These are phyloP conservation scores for Calameuta idolon DNA, from an alignment of 2,888 invertebrate genomes.

Conservation along the genomic window DNA sequence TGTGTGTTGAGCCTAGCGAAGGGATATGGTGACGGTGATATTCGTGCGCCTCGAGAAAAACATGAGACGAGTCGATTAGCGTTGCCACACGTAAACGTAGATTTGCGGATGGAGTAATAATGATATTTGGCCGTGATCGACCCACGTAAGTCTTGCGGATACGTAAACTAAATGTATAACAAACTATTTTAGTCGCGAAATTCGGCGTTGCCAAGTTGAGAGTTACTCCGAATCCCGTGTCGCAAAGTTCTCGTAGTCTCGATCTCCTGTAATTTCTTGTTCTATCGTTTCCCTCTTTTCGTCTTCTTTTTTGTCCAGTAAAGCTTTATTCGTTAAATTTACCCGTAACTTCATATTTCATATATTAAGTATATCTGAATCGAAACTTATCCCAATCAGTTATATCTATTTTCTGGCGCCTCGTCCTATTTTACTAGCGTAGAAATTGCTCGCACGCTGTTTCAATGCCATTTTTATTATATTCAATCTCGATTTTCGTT, in stretches of 20 bases:
- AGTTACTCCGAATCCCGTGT: slow-evolving; percentile 30
- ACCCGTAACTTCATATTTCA: background rate
- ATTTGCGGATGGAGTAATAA: slow-evolving; percentile 44
- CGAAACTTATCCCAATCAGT: background rate
- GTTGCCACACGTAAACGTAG: slow-evolving; percentile 33
- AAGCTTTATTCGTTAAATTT: background rate
- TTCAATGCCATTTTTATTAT: background rate
- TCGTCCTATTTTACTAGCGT: background rate
- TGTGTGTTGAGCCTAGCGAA: slow-evolving; percentile 45
- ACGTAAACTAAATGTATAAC: slow-evolving; percentile 26
- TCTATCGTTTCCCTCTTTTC: background rate
- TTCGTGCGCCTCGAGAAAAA: slow-evolving; percentile 45
- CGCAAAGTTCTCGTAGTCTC: slow-evolving; percentile 6
- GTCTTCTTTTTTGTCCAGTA: background rate
- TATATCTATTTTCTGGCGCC: background rate
- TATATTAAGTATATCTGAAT: background rate
- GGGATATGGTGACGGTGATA: slow-evolving; percentile 60
- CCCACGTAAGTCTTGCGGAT: slow-evolving; percentile 54
- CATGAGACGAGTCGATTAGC: slow-evolving; percentile 58
- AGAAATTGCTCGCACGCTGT: background rate
- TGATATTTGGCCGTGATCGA: slow-evolving; percentile 53
- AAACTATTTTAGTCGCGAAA: slow-evolving; percentile 55
- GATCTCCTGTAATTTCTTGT: background rate
- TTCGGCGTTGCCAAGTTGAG: slow-evolving; percentile 46
- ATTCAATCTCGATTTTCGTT: background rate